Evolutionary conservation across 1,140 invertebrate genomes (phyloP), one percentile per base, ranked within the genome.

Genomic region (Dysdera silvatica): DNA sequence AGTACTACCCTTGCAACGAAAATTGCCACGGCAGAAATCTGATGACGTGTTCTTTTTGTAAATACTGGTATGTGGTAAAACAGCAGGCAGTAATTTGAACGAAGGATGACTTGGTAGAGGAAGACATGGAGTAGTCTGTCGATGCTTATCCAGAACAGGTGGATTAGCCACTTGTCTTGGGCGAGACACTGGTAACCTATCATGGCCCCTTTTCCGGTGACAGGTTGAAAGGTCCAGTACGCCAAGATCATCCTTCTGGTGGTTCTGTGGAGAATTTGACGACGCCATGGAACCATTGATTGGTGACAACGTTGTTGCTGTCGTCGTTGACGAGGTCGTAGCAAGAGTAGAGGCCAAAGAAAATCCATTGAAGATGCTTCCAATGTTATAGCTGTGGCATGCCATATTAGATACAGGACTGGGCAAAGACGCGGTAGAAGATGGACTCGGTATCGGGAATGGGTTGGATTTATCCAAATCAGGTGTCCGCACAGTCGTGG

Each of bases 141-240:
- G 51, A 16, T 28, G 58, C 37, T 66, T 61, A 32, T 66, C 65
- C 26, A 66, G 52, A 28, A 66, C 65, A 5, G 65, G 52, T 12
- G 65, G 65, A 31, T 66, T 66, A 5, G 58, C 65, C 20, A 60
- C 57, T 12, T 54, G 65, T 20, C 57, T 65, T 28, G 63, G 40
- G 18, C 57, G 56, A 18, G 47, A 57, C n/a, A 24, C 37, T 2
- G 40, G 14, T 14, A 48, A 31, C 20, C 32, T 3, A 2, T 61
- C 58, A 23, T 52, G 57, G 23, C 18, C 47, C 28, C 52, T 20
- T 20, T 66, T 61, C 20, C 53, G 28, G 14, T 41, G 41, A 33
- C 51, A 55, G 4, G 33, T 41, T 5, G 57, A 59, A 35, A 61
- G 31, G 49, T 66, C 58, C 41, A 61, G 26, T 7, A 53, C 57